Evolutionary conservation across 2,113 vertebrate species (phyloP), one percentile per base, ranked within the genome.

Genomic region (Bostrychus sinensis): DNA sequence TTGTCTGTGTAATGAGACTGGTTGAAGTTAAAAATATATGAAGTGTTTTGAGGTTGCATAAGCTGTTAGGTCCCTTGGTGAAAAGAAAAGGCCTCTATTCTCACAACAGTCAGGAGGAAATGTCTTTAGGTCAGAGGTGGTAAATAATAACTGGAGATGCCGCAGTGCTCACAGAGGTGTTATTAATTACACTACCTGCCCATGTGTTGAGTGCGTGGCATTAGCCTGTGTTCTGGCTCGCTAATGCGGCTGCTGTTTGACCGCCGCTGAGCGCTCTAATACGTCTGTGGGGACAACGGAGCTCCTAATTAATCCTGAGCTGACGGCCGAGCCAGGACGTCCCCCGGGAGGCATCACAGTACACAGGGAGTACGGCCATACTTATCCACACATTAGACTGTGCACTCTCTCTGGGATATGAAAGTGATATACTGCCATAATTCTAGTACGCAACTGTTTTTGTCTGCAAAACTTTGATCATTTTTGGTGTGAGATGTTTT

Each of bases 291-390:
- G 94, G 95, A 95, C 72, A 8, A 42, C 1, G 63, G 72, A 82
- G 84, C 72, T 91, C 92, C 94, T 96, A 97, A 97, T 97, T 95
- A 98, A 96, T 96, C 95, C 93, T 95, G 93, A 87, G 93, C 93
- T 95, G 95, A 94, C 93, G 92, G 93, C 92, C 92, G 94, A 93
- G 93, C 93, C 91, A 92, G 92, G 76, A 70, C 88, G 80, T 94
- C 95, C 93, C 91, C 38, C 59, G 92, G 90, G 95, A 93, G 78
- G 85, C 86, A 86, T 84, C 89, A 86, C 82, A 80, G 88, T 88
- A 91, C 89, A 91, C 87, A 88, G 89, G 72, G 81, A 81, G 83
- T 82, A 86, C 82, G 81, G 78, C 77, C 77, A 14, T 75, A 81
- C 81, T 90, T 89, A 88, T 82, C 83, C 80, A 65, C 86, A 85